Evolutionary conservation across 2,113 vertebrate species (phyloP).

Genomic region (Lates calcarifer): DNA sequence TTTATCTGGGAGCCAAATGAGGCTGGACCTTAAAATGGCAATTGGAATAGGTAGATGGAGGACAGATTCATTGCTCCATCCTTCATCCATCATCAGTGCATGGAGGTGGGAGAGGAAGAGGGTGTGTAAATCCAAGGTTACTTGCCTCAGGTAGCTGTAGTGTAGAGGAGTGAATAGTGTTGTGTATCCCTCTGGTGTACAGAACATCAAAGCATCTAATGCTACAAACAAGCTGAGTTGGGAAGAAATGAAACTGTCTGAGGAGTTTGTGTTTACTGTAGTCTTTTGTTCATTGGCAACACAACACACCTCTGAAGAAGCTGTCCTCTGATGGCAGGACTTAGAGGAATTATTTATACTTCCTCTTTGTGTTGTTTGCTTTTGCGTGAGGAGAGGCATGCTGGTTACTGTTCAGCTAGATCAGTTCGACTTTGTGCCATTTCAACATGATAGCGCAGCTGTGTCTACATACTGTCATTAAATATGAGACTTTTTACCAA

Average conservation of each 20-base stretch:
- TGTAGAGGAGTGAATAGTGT: conserved; percentile 3
- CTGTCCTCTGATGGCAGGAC: conserved; percentile 32
- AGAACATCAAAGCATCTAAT: conserved; percentile 38
- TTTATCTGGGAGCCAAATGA: conserved; percentile 58
- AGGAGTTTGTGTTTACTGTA: conserved; percentile 42
- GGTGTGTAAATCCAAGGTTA: conserved; percentile 54
- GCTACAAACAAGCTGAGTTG: conserved; percentile 21
- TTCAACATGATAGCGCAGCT: background rate
- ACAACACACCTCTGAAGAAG: conserved; percentile 26
- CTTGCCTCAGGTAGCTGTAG: conserved; percentile 41
- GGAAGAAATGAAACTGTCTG: conserved; percentile 43
- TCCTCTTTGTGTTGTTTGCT: conserved; percentile 21
- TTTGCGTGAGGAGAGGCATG: conserved; percentile 10
- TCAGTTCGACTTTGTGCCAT: background rate
- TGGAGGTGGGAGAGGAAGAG: conserved; percentile 23
- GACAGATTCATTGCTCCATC: conserved; percentile 29
- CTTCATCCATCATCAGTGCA: conserved; percentile 43
- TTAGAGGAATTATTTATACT: conserved; percentile 39
- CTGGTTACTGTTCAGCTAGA: background rate
- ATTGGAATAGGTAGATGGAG: conserved; percentile 30
- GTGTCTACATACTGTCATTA: background rate
- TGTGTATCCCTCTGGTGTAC: conserved; percentile 12
- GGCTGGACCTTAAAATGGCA: conserved; percentile 41
- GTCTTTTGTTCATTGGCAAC: conserved; percentile 47
- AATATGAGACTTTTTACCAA: background rate